Evolutionary conservation across 2,888 invertebrate genomes (phyloP), one percentile per base, ranked within the genome.

Genomic region (Caenorhabditis sp.): DNA sequence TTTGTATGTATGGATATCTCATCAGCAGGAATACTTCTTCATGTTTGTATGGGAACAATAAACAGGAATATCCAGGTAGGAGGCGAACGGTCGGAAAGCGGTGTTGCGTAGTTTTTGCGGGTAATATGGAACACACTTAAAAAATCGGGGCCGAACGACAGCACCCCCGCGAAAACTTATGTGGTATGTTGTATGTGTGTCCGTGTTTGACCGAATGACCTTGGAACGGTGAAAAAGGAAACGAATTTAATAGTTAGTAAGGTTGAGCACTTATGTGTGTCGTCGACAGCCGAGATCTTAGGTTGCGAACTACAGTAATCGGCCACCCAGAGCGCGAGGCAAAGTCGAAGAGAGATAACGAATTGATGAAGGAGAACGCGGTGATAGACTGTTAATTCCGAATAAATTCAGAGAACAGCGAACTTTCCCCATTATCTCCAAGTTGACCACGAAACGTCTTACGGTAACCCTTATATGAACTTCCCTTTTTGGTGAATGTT

Each of bases 121-220:
- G 77, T 77, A 77, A 77, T 77, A 77, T 77, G 69, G 77, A 77
- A 77, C 77, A 62, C 77, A 77, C 77, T 77, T 77, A 69, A 77
- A 77, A 77, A 77, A 70, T 79, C 70, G 78, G 71, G 79, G 79
- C 58, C 79, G 79, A 71, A 70, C 65, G 58, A 79, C 70, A 55
- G 28, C 53, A 60, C 24, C 53, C 56, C 53, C 56, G 60, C 50
- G 44, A 79, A 67, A 71, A 62, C 61, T 62, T 77, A 65, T 65
- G 64, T 51, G 64, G 8, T 65, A 47, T 20, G 20, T 56, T 69
- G 55, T 60, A 28, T 53, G 69, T 44, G 47, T 62, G 62, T 47
- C 44, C 32, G 61, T 68, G 76, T 51, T 47, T 68, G 61, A 76
- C 67, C 53, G 67, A 69, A 64, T 74, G 80, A 80, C 80, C 80